Conservation (phyloP, 2,797 vertebrate genomes). For the Sebastes cheni region DNA sequence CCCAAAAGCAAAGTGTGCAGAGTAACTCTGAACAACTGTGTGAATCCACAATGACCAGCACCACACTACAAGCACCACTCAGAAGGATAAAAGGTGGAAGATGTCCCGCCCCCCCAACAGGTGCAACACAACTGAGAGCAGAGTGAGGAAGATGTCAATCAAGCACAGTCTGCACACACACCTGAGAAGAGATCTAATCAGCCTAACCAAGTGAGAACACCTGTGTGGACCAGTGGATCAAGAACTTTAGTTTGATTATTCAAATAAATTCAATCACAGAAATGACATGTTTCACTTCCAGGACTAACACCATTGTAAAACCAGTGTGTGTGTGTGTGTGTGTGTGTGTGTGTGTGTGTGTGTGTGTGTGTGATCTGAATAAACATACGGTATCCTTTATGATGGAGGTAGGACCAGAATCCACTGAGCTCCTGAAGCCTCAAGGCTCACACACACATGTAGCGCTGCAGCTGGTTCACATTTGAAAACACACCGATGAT, state of each 20-base stretch:
- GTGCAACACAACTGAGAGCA: background rate
- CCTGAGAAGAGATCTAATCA: background rate
- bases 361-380: conserved; percentile 1
- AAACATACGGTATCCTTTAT: background rate
- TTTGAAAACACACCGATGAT: conserved; percentile 24
- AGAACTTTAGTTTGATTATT: background rate
- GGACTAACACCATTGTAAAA: background rate
- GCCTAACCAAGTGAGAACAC: background rate
- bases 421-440: background rate
- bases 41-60: background rate
- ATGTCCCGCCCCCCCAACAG: background rate
- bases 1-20: background rate
- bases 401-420: background rate
- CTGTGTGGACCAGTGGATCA: background rate
- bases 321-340: background rate
- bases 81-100: background rate
- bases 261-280: background rate
- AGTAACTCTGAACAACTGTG: background rate
- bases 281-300: background rate
- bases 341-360: background rate
- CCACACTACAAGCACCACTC: background rate
- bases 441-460: conserved; percentile 7
- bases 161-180: background rate
- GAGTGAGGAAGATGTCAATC: background rate
- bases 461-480: conserved; percentile 23